A percentile compares a stretch with the other conserved stretches of the same genome.
These are phyloP conservation scores for Nephrotoma appendiculata DNA, from an alignment of 2,888 invertebrate species.

Conservation along the genomic window DNA sequence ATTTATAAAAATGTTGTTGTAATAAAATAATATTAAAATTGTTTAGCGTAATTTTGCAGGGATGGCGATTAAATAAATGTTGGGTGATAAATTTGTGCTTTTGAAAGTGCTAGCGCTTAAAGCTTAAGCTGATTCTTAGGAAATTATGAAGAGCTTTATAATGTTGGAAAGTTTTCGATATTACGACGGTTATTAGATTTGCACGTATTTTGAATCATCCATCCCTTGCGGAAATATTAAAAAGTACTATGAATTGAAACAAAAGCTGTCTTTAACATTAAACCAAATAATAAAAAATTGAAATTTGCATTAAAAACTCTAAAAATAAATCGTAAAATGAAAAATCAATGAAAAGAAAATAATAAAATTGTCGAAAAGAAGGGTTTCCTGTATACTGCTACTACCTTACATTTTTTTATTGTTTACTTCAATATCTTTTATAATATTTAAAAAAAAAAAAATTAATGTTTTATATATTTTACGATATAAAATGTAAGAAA, in stretches of 20 bases:
- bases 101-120: background rate
- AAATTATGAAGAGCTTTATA: no score
- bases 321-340: background rate
- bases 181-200: no score
- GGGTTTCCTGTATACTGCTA: background rate
- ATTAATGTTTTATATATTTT: background rate
- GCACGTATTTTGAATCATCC: background rate
- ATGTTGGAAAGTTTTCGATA: background rate
- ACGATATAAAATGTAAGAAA: background rate
- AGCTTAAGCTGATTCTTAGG: background rate
- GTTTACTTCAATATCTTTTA: background rate
- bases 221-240: background rate
- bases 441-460: background rate
- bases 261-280: background rate
- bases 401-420: background rate
- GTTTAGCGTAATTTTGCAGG: background rate
- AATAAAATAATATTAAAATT: background rate
- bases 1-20: background rate
- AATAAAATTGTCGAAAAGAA: conserved; percentile 1
- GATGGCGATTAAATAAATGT: background rate
- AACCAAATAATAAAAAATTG: background rate
- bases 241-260: background rate
- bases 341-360: conserved; percentile 1
- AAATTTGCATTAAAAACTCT: background rate
- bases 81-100: background rate